A percentile compares a stretch with the other conserved stretches of the same genome.
Evolutionary conservation across 2,797 vertebrate genomes (phyloP).

Genomic region (Fistularia tabacaria): DNA sequence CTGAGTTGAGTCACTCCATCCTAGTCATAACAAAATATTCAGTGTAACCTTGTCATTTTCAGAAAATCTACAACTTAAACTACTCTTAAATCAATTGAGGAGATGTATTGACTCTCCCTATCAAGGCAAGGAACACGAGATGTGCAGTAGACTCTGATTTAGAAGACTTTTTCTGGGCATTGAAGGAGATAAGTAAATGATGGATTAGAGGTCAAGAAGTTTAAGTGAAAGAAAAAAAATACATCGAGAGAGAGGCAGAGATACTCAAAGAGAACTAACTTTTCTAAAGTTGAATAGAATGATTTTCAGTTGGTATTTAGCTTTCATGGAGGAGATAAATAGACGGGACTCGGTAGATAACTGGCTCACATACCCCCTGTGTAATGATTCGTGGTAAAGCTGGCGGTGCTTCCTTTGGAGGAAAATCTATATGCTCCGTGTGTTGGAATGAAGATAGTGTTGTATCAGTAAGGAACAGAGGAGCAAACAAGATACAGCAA

Average conservation of each 20-base stretch:
- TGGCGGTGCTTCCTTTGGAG: background rate
- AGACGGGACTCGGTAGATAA: background rate
- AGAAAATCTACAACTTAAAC: too few species aligned
- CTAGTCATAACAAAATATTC: too few species aligned
- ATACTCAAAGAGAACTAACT: background rate
- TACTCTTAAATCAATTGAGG: too few species aligned
- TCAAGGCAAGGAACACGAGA: too few species aligned
- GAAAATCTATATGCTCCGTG: background rate
- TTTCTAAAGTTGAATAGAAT: background rate
- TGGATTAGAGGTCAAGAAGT: too few species aligned
- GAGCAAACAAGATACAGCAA: background rate
- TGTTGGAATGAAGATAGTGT: background rate
- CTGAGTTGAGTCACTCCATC: too few species aligned
- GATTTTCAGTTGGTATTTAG: background rate
- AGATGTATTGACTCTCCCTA: too few species aligned
- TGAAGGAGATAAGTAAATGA: too few species aligned
- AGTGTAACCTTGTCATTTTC: too few species aligned
- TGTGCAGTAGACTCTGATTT: too few species aligned
- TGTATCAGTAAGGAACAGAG: background rate
- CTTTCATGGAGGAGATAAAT: slow-evolving; percentile 2
- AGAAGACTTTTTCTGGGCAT: too few species aligned
- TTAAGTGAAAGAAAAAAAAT: too few species aligned
- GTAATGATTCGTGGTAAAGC: slow-evolving; percentile 4
- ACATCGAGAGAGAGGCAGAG: background rate
- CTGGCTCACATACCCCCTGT: background rate